Evolutionary conservation across 2,797 vertebrate genomes (phyloP), one percentile per base, ranked within the genome.

Genomic region (Sus cebifrons): DNA sequence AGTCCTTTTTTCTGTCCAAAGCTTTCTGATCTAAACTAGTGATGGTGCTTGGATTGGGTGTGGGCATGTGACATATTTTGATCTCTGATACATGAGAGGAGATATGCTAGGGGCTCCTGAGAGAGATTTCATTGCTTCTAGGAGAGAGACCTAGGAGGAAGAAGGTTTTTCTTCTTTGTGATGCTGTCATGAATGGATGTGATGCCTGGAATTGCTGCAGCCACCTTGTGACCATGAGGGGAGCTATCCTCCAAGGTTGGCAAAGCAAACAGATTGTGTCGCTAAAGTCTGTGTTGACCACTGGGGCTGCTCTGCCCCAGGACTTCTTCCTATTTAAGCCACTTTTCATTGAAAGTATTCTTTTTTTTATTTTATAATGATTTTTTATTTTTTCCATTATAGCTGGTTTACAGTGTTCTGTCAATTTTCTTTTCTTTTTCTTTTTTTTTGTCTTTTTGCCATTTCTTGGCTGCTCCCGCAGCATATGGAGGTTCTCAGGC

Each of bases 21-120:
- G 2, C 2, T 68, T 5, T 71, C 40, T 86, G 10, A 40, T 73
- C 21, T 65, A 74, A 68, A 14, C 75, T 90, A 54, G 17, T 62
- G 36, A 60, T 18, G n/a, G 25, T 44, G 25, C 49, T 67, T 68
- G 56, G 6, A 27, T 88, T 86, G 58, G 32, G 32, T 27, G 56
- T 67, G 74, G 40, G 4, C 15, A 64, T 23, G 32, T 82, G 81
- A 44, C 58, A 96, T 44, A 92, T 84, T 86, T 60, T 94, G 65
- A 89, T 44, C n/a, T 78, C 40, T 58, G 71, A 94, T 52, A 58
- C 25, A n/a, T 6, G 3, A 65, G 32, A 78, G 36, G 71, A 68
- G 14, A 17, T 93, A 3, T 90, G 29, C 62, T 85, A 6, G 73
- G 25, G 27, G 4, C 25, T 60, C 65, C 70, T 77, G 74, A 89